Evolutionary conservation across 2,113 vertebrate genomes (phyloP), one percentile per base, ranked within the genome.

Genomic region (Gobiocypris rarus): DNA sequence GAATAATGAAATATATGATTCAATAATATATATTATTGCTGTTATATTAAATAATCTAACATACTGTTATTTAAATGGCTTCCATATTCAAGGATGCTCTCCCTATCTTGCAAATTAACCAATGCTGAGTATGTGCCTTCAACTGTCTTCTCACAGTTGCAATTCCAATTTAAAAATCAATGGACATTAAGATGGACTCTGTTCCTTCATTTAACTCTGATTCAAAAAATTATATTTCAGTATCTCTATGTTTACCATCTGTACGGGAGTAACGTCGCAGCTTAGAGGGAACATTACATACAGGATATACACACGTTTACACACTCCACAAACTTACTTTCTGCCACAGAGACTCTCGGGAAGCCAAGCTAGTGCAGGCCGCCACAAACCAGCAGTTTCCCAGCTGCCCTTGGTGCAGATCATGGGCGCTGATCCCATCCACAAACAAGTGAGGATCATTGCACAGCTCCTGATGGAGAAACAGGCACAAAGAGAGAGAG

Each of bases 371-470:
- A 85, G 93, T 93, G 88, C 93, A 94, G 3, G 93, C 93, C 0
- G 93, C 93, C 0, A 94, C 91, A 1, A 94, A 94, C 93, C 93
- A 94, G 90, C 93, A 94, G 90, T 94, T 94, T 76, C 93, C 93
- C 89, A 94, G 89, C 85, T 92, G 92, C 26, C 93, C 93, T 11
- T 94, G 93, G 88, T 92, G 89, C 85, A 94, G 86, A 90, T 94
- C 93, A 26, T 94, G 93, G 58, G 93, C 93, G 0, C 93, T 94
- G 83, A 94, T 90, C 28, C 93, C 93, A 1, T 93, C 83, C 79
- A 94, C 93, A 63, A 94, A 94, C 56, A 94, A 90, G 22, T 87
- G 92, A 9, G 93, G 93, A 76, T 94, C 82, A 5, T 84, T 85
- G 82, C 91, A 88, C 63, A 94, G 78, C 61, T 94, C 93, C 93